These are phyloP conservation scores for Polymixis flavicincta DNA, from an alignment of 2,888 invertebrate species.

Conservation along the genomic window DNA sequence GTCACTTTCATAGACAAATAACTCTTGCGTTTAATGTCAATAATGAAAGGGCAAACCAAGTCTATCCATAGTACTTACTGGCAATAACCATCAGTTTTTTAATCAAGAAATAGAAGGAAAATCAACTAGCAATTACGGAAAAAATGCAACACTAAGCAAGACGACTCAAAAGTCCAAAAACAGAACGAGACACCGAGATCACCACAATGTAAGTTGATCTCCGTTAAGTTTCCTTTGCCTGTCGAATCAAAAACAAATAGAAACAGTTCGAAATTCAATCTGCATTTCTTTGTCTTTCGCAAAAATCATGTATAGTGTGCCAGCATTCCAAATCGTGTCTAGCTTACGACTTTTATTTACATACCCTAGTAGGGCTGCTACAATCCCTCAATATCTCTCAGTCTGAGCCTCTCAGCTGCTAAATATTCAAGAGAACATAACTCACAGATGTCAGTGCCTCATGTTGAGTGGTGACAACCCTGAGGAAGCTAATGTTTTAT, in stretches of 20 bases:
- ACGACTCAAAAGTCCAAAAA: background rate
- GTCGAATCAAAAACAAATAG: slow-evolving; percentile 25
- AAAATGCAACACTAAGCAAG: background rate
- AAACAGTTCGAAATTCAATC: slow-evolving; percentile 44
- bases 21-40: slow-evolving; percentile 13
- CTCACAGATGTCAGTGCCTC: slow-evolving; percentile 68
- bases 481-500: slow-evolving; percentile 75
- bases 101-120: background rate
- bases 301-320: slow-evolving; percentile 40
- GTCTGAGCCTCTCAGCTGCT: slow-evolving; percentile 64
- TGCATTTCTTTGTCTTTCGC: slow-evolving; percentile 39
- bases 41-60: slow-evolving; percentile 4
- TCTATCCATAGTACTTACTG: background rate
- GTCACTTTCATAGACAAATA: slow-evolving; percentile 45
- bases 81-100: background rate
- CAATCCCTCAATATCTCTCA: slow-evolving; percentile 59
- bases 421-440: slow-evolving; percentile 80
- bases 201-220: background rate
- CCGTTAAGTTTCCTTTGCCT: background rate
- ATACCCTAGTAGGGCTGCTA: slow-evolving; percentile 50
- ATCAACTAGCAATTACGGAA: background rate
- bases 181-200: background rate
- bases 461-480: slow-evolving; percentile 66
- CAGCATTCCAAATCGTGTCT: slow-evolving; percentile 54
- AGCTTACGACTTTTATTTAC: slow-evolving; percentile 50